Evolutionary conservation across 1,140 invertebrate species (phyloP), one percentile per base, ranked within the genome.

Genomic region (Dysdera silvatica): DNA sequence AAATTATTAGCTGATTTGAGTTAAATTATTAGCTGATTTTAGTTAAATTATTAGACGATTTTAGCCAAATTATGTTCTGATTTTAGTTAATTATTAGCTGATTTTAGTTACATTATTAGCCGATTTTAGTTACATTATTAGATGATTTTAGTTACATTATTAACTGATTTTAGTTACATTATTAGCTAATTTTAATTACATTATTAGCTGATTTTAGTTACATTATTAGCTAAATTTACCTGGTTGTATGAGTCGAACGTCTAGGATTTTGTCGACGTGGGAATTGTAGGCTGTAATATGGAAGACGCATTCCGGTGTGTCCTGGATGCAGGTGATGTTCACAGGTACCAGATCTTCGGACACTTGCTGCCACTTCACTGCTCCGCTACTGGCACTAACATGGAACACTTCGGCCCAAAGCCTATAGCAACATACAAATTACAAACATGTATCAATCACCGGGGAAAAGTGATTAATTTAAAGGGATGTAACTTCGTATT

Each of bases 251-350:
- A 98, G 86, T 82, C 91, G 86, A 56, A 96, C 91, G 74, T 98
- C 94, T 68, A 97, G 84, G 70, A 98, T 96, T 81, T 97, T 97
- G 76, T 97, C 93, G 69, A 97, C 93, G 77, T 96, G 92, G 72
- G 91, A 92, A 80, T 97, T 97, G 81, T 97, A 97, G 62, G 95
- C 95, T 66, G 92, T 97, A 76, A 98, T 92, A 80, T 96, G 94
- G 80, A 95, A 97, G 71, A 95, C 86, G 76, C 91, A 95, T 79
- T 93, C 90, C 18, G 93, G 92, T 47, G 89, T 89, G 78, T 95
- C 91, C 78, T 95, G 90, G 71, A 97, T 88, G 79, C 92, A 96
- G 58, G 91, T 92, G 76, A 97, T 95, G 80, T 95, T 96, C 54
- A 97, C 91, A 58, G 94, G 94, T 57, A 98, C 94, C 74, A 97